These are phyloP conservation scores for Lucilia cuprina DNA, from an alignment of 1,140 invertebrate genomes.

Conservation along the genomic window DNA sequence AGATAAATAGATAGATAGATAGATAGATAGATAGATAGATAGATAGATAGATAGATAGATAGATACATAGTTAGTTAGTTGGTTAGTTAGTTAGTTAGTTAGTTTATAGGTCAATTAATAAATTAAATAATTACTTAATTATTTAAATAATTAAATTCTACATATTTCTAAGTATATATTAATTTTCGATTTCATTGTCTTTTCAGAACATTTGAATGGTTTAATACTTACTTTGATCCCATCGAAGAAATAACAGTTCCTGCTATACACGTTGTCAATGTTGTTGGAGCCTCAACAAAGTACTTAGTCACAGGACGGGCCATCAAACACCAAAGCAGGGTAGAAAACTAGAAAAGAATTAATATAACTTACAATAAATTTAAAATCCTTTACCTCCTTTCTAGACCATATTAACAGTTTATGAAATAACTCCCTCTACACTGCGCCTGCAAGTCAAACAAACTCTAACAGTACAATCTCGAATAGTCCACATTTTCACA, in stretches of 20 bases:
- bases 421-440: slow-evolving; percentile 41
- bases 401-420: slow-evolving; percentile 47
- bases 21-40: too few species aligned
- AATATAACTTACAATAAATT: too few species aligned
- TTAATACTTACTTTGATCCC: slow-evolving; percentile 54
- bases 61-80: too few species aligned
- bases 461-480: slow-evolving; percentile 47
- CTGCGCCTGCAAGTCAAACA: slow-evolving; percentile 45
- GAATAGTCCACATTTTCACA: slow-evolving; percentile 41
- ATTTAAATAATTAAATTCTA: too few species aligned
- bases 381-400: not conserved
- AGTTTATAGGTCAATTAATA: too few species aligned
- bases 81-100: too few species aligned
- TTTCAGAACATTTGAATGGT: slow-evolving; percentile 54
- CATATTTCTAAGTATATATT: too few species aligned
- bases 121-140: too few species aligned
- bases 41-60: too few species aligned
- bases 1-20: too few species aligned
- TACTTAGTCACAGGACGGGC: slow-evolving; percentile 49
- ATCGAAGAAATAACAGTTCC: slow-evolving; percentile 51
- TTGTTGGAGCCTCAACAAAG: slow-evolving; percentile 46
- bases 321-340: slow-evolving; percentile 45
- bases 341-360: slow-evolving; percentile 34
- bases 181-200: too few species aligned
- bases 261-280: slow-evolving; percentile 43